Evolutionary conservation across 2,888 invertebrate species (phyloP).

Genomic region (Aphodius granarius): DNA sequence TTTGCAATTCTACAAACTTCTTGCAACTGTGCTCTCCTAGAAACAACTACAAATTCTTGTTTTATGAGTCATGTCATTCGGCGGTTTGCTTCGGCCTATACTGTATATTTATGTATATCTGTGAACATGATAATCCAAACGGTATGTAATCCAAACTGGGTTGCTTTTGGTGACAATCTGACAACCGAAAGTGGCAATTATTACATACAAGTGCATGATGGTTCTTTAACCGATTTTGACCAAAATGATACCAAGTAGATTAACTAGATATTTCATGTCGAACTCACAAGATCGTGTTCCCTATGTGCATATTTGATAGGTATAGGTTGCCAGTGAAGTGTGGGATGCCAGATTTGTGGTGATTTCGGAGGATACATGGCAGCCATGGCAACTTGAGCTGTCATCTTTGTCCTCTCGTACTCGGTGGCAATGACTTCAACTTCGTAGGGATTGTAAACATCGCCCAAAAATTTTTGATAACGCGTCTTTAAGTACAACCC

Average conservation of each 20-base stretch:
- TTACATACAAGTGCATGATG: too few relatives aligned
- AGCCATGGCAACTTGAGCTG: slow-evolving; percentile 66
- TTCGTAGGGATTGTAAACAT: slow-evolving; percentile 57
- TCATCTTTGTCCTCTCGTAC: slow-evolving; percentile 72
- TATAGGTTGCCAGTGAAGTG: slow-evolving; percentile 70
- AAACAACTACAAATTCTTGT: not conserved
- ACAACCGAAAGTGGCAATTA: too few relatives aligned
- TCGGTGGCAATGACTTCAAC: slow-evolving; percentile 69
- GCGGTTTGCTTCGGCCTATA: too few relatives aligned
- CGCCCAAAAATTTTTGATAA: slow-evolving; percentile 61
- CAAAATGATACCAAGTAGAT: too few relatives aligned
- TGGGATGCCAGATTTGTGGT: slow-evolving; percentile 59
- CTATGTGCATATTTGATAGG: not conserved
- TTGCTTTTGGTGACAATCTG: too few relatives aligned
- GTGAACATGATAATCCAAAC: too few relatives aligned
- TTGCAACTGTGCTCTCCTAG: not conserved
- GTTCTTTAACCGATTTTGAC: too few relatives aligned
- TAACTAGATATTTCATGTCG: not conserved
- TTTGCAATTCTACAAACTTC: not conserved
- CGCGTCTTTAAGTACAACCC: slow-evolving; percentile 58
- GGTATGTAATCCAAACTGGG: too few relatives aligned
- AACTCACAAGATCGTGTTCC: not conserved
- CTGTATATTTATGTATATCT: too few relatives aligned
- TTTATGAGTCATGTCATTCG: not conserved
- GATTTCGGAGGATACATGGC: slow-evolving; percentile 66